Evolutionary conservation across 2,113 vertebrate species (phyloP).

Genomic region (Ahaetulla prasina): DNA sequence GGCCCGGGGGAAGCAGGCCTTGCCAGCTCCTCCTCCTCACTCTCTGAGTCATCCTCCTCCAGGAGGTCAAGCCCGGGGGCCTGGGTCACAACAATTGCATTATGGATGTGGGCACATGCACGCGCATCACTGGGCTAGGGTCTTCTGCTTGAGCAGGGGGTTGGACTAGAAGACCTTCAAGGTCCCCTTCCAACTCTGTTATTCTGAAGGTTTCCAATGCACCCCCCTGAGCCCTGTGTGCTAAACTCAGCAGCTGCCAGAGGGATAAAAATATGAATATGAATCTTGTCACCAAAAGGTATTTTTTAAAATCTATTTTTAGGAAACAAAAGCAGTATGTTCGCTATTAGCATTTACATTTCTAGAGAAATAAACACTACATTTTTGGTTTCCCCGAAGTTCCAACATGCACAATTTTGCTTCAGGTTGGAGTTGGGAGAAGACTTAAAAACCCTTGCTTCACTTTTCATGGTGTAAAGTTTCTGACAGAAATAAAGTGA

Average conservation of each 20-base stretch:
- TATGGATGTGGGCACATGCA: too few relatives aligned
- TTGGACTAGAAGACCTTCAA: background rate
- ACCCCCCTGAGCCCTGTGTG: background rate
- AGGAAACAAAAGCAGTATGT: constrained; percentile 38
- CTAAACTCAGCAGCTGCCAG: constrained; percentile 7
- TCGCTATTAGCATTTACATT: constrained; percentile 43
- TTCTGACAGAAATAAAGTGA: constrained; percentile 58
- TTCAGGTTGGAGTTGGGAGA: background rate
- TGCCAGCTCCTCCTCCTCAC: too few relatives aligned
- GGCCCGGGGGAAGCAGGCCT: too few relatives aligned
- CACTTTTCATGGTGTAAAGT: constrained; percentile 49
- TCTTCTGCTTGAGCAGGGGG: background rate
- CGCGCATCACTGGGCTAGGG: too few relatives aligned
- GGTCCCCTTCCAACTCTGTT: background rate
- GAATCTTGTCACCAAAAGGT: constrained; percentile 43
- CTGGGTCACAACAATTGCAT: too few relatives aligned
- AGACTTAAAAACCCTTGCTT: constrained; percentile 40
- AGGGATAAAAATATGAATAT: constrained; percentile 17
- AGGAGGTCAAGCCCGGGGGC: too few relatives aligned
- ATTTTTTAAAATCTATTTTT: constrained; percentile 42
- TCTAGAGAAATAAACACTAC: constrained; percentile 54
- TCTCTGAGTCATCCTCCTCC: too few relatives aligned
- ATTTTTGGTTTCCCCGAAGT: constrained; percentile 52
- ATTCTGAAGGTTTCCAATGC: background rate
- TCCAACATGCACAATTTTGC: constrained; percentile 24